Evolutionary conservation across 2,888 invertebrate species (phyloP).

Genomic region (Myathropa florea): DNA sequence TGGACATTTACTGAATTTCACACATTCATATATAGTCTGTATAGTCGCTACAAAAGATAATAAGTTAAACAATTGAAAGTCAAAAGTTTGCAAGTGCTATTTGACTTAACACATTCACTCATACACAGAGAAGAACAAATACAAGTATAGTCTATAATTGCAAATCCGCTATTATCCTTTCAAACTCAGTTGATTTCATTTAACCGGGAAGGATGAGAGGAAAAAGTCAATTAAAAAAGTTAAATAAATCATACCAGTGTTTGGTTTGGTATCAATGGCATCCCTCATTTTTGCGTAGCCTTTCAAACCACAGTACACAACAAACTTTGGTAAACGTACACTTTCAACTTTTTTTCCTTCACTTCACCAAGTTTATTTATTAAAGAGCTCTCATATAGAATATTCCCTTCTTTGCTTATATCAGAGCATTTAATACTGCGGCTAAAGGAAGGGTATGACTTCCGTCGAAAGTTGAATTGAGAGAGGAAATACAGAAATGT

Average conservation of each 20-base stretch:
- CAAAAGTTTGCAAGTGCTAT: too few relatives aligned
- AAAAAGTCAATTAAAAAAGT: slow-evolving; percentile 81
- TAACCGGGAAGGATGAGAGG: slow-evolving; percentile 71
- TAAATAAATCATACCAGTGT: slow-evolving; percentile 79
- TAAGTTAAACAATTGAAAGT: too few relatives aligned
- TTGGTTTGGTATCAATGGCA: slow-evolving; percentile 58
- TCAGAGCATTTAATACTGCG: slow-evolving; percentile 38
- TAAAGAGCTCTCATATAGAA: slow-evolving; percentile 26
- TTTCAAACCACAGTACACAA: slow-evolving; percentile 47
- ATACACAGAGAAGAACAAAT: background rate
- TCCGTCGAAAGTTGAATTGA: slow-evolving; percentile 42
- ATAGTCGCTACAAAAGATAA: too few relatives aligned
- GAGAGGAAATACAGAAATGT: slow-evolving; percentile 56
- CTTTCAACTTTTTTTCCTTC: slow-evolving; percentile 43
- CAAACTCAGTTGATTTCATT: slow-evolving; percentile 75
- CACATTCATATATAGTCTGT: too few relatives aligned
- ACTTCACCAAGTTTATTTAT: slow-evolving; percentile 35
- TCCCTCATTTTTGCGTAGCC: slow-evolving; percentile 32
- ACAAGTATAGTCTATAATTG: background rate
- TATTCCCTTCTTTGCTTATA: slow-evolving; percentile 19
- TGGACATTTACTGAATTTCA: too few relatives aligned
- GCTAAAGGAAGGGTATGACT: slow-evolving; percentile 54
- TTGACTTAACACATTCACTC: background rate
- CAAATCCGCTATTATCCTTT: slow-evolving; percentile 73
- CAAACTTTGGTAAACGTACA: slow-evolving; percentile 51